Evolutionary conservation across 2,797 vertebrate genomes (phyloP), one percentile per base, ranked within the genome.

Genomic region (Erpetoichthys calabaricus): DNA sequence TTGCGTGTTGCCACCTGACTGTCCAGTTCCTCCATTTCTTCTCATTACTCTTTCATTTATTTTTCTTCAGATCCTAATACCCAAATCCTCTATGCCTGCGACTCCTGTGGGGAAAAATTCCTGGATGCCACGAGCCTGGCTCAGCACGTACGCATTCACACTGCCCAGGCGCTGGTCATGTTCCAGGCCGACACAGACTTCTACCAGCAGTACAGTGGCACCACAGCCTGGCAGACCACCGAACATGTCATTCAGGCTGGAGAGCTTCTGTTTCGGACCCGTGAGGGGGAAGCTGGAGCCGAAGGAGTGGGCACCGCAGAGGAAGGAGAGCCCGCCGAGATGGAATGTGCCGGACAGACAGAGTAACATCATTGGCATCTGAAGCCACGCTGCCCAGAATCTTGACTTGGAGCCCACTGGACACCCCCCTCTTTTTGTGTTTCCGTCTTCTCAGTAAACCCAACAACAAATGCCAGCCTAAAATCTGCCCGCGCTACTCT

Each of bases 41-140:
- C 44, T 45, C 6, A 42, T 49, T 8, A 55, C 1, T 62, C 8
- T 50, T 42, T 10, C 44, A 2, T 42, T 45, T 41, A 6, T 10
- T 63, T 67, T 4, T 53, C 59, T 44, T 6, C 80, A 98, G 94
- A 98, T 68, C 95, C 95, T 65, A 92, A 96, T 80, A 97, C 94
- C 0, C 92, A 97, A 72, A 98, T 98, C 73, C 77, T 98, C 25
- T 98, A 97, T 0, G 95, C 92, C 41, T 98, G 95, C 4, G 95
- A 98, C 65, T 98, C 94, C 1, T 98, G 95, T 2, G 94, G 95
- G 3, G 93, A 98, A 65, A 98, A 98, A 70, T 98, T 98, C 70
- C 70, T 93, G 71, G 95, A 98, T 0, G 92, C 93, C 60, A 88
- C 70, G 71, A 96, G 92, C 61, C 74, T 98, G 59, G 95, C 94